Conservation (phyloP, 2,888 invertebrate genomes). For the Amphipoea lucens region DNA sequence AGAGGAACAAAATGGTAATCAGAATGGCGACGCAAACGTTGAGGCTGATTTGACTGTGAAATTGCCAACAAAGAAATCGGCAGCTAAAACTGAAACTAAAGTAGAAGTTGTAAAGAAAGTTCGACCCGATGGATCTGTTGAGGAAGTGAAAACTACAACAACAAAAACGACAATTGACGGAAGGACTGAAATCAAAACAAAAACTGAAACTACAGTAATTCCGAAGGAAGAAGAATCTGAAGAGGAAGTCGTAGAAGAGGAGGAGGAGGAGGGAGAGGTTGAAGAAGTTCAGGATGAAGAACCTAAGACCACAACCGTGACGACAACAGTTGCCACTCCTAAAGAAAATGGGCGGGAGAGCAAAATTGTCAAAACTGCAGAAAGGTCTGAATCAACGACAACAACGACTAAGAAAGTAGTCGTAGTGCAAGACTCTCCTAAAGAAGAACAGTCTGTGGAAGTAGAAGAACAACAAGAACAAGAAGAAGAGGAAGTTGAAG, state of each 20-base stretch:
- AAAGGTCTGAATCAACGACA: conserved; percentile 79
- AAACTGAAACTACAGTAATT: conserved; percentile 84
- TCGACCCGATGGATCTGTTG: conserved; percentile 83
- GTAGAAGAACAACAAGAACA: conserved; percentile 71
- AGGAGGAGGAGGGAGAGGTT: conserved; percentile 72
- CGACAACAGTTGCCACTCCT: conserved; percentile 56
- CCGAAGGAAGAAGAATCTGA: conserved; percentile 82
- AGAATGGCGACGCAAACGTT: conserved; percentile 80
- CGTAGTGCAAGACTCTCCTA: conserved; percentile 76
- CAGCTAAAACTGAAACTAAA: conserved; percentile 85
- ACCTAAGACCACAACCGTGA: conserved; percentile 64
- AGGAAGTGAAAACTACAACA: conserved; percentile 86
- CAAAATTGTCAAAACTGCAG: conserved; percentile 79
- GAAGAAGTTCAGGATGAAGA: conserved; percentile 67
- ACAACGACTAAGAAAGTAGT: conserved; percentile 81
- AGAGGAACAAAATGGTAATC: conserved; percentile 80
- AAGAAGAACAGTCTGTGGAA: conserved; percentile 73
- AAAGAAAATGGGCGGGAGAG: conserved; percentile 72
- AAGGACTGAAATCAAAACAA: conserved; percentile 84
- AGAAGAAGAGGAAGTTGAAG: conserved; percentile 67
- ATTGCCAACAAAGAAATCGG: conserved; percentile 83
- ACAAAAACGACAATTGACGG: conserved; percentile 87
- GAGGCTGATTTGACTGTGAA: conserved; percentile 84
- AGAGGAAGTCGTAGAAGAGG: conserved; percentile 78
- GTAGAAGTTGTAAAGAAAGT: conserved; percentile 84